These are phyloP conservation scores for Abramis brama DNA, from an alignment of 2,113 vertebrate species.

Conservation along the genomic window DNA sequence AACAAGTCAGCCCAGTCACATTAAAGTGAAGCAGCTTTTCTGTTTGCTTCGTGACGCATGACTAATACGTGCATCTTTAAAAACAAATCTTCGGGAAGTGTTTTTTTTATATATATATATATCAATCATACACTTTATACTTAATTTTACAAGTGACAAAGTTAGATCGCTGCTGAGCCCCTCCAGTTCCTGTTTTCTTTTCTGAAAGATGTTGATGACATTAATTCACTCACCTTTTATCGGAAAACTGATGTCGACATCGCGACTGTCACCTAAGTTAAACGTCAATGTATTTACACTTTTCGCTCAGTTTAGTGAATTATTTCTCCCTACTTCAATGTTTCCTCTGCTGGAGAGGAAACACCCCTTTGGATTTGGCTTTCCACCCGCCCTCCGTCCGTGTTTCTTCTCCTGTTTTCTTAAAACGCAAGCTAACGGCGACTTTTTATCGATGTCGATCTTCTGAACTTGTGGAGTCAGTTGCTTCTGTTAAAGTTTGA, in stretches of 20 bases:
- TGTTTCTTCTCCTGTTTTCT: conserved; percentile 48
- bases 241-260: conserved; percentile 43
- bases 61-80: neutral
- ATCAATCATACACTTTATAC: neutral
- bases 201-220: conserved; percentile 4
- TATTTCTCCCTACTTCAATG: conserved; percentile 18
- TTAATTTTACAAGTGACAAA: neutral
- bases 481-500: neutral
- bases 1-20: neutral
- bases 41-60: conserved; percentile 13
- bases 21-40: neutral
- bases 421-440: conserved; percentile 12
- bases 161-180: neutral
- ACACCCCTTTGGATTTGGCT: conserved; percentile 49
- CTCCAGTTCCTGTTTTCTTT: conserved; percentile 9
- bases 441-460: neutral
- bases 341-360: conserved; percentile 50
- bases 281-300: neutral
- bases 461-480: neutral
- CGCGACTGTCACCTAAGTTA: conserved; percentile 23
- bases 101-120: neutral
- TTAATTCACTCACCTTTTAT: conserved; percentile 54
- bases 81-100: neutral
- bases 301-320: conserved; percentile 29
- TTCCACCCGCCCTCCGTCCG: conserved; percentile 52